These are phyloP conservation scores for Parus major DNA, from an alignment of 2,113 vertebrate genomes.

Conservation along the genomic window DNA sequence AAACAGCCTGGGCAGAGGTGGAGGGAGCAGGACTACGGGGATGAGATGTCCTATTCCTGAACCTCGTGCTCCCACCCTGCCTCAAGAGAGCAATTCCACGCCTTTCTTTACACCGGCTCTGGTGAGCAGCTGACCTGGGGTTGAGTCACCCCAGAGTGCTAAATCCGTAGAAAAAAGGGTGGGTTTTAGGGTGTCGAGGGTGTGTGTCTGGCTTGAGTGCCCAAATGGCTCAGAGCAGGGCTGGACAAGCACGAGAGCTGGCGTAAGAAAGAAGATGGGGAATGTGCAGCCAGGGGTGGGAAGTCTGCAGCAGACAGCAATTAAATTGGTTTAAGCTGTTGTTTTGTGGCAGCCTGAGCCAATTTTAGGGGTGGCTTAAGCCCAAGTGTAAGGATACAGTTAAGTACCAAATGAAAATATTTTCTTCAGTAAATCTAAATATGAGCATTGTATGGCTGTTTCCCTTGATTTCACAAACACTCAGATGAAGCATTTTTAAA, in stretches of 20 bases:
- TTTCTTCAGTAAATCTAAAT: background rate
- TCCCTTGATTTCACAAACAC: background rate
- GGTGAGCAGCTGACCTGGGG: background rate
- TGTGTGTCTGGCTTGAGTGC: background rate
- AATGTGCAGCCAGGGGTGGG: background rate
- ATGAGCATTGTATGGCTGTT: background rate
- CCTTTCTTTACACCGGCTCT: background rate
- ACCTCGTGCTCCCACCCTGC: background rate
- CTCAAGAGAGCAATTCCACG: background rate
- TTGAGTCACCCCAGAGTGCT: background rate
- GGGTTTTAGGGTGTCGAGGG: background rate
- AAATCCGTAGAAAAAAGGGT: background rate
- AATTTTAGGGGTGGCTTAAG: conserved; percentile 7
- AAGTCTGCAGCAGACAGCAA: background rate
- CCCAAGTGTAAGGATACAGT: background rate
- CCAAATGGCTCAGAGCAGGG: background rate
- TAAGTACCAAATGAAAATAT: background rate
- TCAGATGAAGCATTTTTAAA: background rate
- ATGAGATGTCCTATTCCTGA: background rate
- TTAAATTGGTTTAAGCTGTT: conserved; percentile 45
- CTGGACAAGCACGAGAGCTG: background rate
- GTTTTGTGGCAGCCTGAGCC: conserved; percentile 9
- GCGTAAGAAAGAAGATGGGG: background rate
- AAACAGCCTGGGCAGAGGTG: background rate
- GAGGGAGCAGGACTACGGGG: background rate